Base-by-base conservation (phyloP, 2,113 vertebrate genomes). In the Notothenia coriiceps region DNA sequence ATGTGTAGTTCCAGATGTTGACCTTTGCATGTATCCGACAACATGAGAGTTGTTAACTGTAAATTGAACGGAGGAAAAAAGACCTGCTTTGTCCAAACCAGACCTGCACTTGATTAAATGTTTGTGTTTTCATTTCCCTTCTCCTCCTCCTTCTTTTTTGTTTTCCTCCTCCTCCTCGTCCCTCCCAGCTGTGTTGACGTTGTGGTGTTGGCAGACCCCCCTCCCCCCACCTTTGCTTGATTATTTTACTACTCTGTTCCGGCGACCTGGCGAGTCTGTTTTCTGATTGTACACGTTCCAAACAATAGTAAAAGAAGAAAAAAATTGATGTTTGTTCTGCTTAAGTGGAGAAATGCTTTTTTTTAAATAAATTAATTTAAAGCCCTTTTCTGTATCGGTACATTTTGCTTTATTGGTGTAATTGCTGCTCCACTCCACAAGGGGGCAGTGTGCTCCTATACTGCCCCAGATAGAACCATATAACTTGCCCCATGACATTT, bases 21-120 rank as follows among this genome's bases (percentile, higher is more conserved):
- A 95, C 94, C 94, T 94, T 96, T 96, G 96, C 96, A 96, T 95
- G 96, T 95, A 91, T 86, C 93, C 89, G 88, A 95, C 82, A 89
- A 92, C 91, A 92, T 89, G 90, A 84, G 87, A 93, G 92, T 88
- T 94, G 91, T 91, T 93, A 95, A 92, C 93, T 94, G 91, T 92
- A 91, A 86, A 83, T 78, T 65, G 84, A 90, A 89, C 86, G 47
- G 72, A 84, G 74, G 60, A 92, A 63, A 55, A 88, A 82, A 89
- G 81, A 91, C 91, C 94, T 87, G 94, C 93, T 93, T 93, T 94
- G 88, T 92, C 93, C 94, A 92, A 94, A 92, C 93, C 93, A 93
- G 91, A 94, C 94, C 96, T 95, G 96, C 96, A 96, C 96, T 96
- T 94, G 89, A 91, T 79, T 78, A 65, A 87, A 89, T 82, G 75